Conservation (phyloP, 2,797 vertebrate species). For the Poeciliopsis infans region DNA sequence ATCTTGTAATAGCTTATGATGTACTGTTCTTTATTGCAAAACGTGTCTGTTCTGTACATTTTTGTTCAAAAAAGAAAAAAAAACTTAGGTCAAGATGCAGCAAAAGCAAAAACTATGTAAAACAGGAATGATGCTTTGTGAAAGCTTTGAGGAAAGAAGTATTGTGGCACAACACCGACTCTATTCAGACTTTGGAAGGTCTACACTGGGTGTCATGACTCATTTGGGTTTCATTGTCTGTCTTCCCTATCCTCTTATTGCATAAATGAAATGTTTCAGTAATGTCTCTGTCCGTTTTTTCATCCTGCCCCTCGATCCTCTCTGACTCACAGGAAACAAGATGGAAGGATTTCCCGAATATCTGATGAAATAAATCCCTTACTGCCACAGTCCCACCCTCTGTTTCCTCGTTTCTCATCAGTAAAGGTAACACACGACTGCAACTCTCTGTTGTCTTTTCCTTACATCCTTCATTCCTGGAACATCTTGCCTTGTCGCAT, state of each 20-base stretch:
- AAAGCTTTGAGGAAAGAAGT: background rate
- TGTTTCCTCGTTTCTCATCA: conserved; percentile 59
- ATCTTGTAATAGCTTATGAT: background rate
- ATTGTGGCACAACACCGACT: background rate
- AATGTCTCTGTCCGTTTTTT: conserved; percentile 33
- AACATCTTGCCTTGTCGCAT: background rate
- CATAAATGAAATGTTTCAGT: conserved; percentile 17
- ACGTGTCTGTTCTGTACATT: background rate
- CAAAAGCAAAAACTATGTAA: conserved; percentile 5
- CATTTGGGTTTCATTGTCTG: conserved; percentile 20
- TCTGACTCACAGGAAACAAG: conserved; percentile 83
- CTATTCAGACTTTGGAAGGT: background rate
- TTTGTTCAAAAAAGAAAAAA: background rate
- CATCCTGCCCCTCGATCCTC: conserved; percentile 19
- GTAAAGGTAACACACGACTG: conserved; percentile 79
- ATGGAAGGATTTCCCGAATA: conserved; percentile 80
- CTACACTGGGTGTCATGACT: conserved; percentile 21
- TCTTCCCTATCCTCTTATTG: conserved; percentile 34
- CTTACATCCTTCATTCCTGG: background rate
- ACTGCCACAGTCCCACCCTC: conserved; percentile 44
- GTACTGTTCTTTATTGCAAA: background rate
- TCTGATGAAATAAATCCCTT: conserved; percentile 81
- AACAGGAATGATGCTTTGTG: background rate
- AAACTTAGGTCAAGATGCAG: too few species aligned
- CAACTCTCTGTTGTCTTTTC: conserved; percentile 1